phyloP scores from a whole-genome alignment of 2,797 vertebrate genomes.

The Cuniculus paca region DNA sequence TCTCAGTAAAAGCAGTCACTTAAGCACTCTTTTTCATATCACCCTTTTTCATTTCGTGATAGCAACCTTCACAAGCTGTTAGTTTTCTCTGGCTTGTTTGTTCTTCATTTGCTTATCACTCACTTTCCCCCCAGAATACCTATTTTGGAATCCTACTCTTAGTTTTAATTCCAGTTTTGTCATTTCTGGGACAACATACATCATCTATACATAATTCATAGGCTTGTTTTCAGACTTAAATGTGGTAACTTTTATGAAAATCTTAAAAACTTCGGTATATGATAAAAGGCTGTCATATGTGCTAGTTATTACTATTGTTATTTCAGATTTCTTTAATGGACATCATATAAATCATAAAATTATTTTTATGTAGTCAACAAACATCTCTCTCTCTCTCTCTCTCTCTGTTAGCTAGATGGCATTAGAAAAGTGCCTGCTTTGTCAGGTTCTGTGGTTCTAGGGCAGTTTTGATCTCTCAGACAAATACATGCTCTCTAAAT shows the following conservation, averaged over 20 bases:
- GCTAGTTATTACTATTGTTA: background rate
- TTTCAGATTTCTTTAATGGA: background rate
- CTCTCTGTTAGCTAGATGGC: background rate
- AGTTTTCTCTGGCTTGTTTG: background rate
- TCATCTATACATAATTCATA: background rate
- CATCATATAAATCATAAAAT: background rate
- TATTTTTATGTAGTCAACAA: background rate
- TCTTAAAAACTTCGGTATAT: background rate
- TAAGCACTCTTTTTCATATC: background rate
- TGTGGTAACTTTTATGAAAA: background rate
- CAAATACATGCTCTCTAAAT: background rate
- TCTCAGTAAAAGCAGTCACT: background rate
- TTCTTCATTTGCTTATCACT: background rate
- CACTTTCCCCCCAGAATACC: background rate
- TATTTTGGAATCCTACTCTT: background rate
- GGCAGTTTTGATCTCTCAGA: background rate
- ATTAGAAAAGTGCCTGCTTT: background rate
- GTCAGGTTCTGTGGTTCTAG: background rate
- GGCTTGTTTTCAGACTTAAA: background rate
- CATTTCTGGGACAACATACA: background rate
- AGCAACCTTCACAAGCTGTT: background rate
- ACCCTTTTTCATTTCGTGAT: background rate
- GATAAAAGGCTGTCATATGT: background rate
- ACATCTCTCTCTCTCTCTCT: background rate
- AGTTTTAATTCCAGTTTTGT: constrained; percentile 41